Evolutionary conservation across 1,140 invertebrate species (phyloP), one percentile per base, ranked within the genome.

Genomic region (Nilaparvata lugens): DNA sequence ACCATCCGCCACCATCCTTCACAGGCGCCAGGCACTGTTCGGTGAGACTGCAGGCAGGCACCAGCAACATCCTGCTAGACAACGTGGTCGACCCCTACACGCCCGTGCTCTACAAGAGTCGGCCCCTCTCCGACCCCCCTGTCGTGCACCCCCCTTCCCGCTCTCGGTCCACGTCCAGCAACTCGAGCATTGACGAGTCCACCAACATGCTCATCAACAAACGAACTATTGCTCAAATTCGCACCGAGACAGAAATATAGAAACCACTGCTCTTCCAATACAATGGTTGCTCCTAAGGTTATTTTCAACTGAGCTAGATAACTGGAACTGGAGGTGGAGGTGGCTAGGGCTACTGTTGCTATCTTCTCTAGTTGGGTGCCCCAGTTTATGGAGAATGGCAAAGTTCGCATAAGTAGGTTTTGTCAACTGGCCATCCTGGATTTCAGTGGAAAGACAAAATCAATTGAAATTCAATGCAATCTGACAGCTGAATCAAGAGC

Each of bases 41-140:
- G 7, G 78, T 88, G 63, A 75, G 84, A 24, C 76, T 89, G 56
- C 86, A 86, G 64, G 79, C 79, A 1, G 85, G 85, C 0, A 86
- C 86, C 5, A 88, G 85, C 67, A 90, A 89, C 69, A 88, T 89
- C 65, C 71, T 89, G 1, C 70, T 90, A 9, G 87, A 89, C 70
- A 89, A 88, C 67, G 83, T 82, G n/a, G 64, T 62, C 18, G 38
- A 60, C 35, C 61, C 64, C 7, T 69, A 60, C 55, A 60, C 66
- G 2, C 68, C 68, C 25, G 54, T 70, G 7, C 42, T 68, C 3
- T 69, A 68, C 45, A 66, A 65, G 62, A 61, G 65, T 56, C 57
- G 65, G 31, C 52, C 40, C 4, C 21, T 13, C 19, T 56, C 52
- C 9, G 66, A 63, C 18, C 51, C 21, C 14, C 52, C 61, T 2